phyloP scores from a whole-genome alignment of 2,888 invertebrate genomes.

The Drosophila crucigera region DNA sequence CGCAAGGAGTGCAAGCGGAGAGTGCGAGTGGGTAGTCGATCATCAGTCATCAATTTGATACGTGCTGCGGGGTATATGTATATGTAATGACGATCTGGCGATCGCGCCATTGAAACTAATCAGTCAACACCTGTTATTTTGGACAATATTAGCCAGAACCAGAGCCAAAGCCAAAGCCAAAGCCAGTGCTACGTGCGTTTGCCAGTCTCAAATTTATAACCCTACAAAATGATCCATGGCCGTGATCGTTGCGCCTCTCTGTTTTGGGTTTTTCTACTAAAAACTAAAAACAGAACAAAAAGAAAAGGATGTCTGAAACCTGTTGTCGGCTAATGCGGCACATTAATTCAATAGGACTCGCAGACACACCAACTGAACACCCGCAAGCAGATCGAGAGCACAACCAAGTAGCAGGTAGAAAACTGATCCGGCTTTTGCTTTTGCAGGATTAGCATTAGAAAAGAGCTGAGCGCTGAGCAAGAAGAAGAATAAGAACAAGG shows the following conservation, averaged over 20 bases:
- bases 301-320: conserved; percentile 60
- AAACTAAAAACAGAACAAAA: not conserved
- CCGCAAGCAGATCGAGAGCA: conserved; percentile 43
- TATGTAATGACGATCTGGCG: conserved; percentile 11
- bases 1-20: not conserved
- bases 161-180: not conserved
- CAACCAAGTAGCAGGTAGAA: conserved; percentile 51
- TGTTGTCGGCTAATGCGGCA: conserved; percentile 69
- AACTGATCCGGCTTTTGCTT: conserved; percentile 14
- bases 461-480: conserved; percentile 12
- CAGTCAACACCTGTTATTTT: conserved; percentile 79
- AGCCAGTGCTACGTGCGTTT: conserved; percentile 50
- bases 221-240: conserved; percentile 35
- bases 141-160: conserved; percentile 56
- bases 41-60: conserved; percentile 65
- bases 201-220: conserved; percentile 29
- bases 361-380: conserved; percentile 49
- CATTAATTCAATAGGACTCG: conserved; percentile 70
- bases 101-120: conserved; percentile 61
- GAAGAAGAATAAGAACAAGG: conserved; percentile 11
- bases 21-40: conserved; percentile 24
- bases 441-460: conserved; percentile 69
- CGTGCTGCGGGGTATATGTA: conserved; percentile 47
- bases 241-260: conserved; percentile 21
- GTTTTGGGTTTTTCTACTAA: conserved; percentile 40